A percentile compares a stretch with the other conserved stretches of the same genome.
These are phyloP conservation scores for Dipodomys merriami DNA, from an alignment of 2,113 vertebrate species.

Conservation along the genomic window DNA sequence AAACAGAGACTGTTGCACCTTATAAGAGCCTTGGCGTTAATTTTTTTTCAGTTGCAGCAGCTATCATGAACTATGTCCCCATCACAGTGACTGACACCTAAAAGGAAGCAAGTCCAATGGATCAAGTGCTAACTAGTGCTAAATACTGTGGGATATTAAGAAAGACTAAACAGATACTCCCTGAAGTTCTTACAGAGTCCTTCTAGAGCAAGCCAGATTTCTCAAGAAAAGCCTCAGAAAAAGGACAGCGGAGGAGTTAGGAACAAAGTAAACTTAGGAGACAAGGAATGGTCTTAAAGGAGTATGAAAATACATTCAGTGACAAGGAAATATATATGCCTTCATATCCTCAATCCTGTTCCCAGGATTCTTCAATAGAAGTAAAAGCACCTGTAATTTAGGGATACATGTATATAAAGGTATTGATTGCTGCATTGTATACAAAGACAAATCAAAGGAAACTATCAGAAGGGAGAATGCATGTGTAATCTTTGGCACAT, in stretches of 20 bases:
- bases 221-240: constrained; percentile 13
- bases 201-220: constrained; percentile 27
- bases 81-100: neutral
- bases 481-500: neutral
- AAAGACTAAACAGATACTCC: constrained; percentile 11
- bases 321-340: neutral
- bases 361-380: neutral
- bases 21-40: neutral
- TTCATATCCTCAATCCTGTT: neutral
- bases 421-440: neutral
- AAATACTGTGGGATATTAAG: constrained; percentile 6
- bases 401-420: neutral
- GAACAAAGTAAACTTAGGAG: constrained; percentile 32
- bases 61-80: neutral
- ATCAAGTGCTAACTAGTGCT: neutral
- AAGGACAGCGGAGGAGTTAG: neutral
- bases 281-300: neutral
- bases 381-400: neutral
- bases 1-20: neutral
- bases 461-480: neutral
- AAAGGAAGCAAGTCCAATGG: neutral
- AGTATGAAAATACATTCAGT: neutral
- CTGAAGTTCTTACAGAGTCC: neutral
- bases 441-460: neutral
- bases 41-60: neutral